Base-by-base conservation (phyloP, 2,888 invertebrate species). In the Acronicta leporina region DNA sequence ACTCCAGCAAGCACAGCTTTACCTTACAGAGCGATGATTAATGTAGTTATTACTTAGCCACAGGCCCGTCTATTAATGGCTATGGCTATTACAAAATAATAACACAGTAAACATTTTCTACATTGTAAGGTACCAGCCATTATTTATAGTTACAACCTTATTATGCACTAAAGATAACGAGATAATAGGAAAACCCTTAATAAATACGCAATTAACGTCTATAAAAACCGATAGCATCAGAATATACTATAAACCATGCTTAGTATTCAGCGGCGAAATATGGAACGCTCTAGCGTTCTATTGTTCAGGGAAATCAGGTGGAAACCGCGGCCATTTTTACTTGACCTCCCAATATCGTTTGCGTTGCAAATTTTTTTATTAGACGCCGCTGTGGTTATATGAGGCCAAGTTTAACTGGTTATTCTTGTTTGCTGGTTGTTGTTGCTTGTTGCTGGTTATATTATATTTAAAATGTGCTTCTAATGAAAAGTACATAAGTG, bases 271-370 rank as follows among this genome's bases (percentile, higher is more conserved):
- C 20, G 30, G 38, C 44, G 38, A 55, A 55, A 68, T 68, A 59
- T 57, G 54, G 40, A 48, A 56, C 51, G 25, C 11, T 52, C 15
- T 33, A 48, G 51, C 48, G 44, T 64, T n/a, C n/a, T n/a, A 55
- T 58, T 64, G 49, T 53, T 47, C 8, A 42, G 44, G 49, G 49
- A 52, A 64, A 64, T 68, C 60, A 53, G 65, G 43, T 57, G 27
- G 42, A 20, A 58, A 38, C 20, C 7, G 8, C 40, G 0, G 14
- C 59, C 47, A 68, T 42, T 73, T 15, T 53, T 20, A 20, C 5
- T 10, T 68, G 64, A 38, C 38, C 63, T 15, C 25, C 35, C 5
- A 44, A 45, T 57, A 52, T 44, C 11, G 41, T 15, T 45, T 20
- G 11, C 7, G 0, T 5, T 33, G 5, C 0, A 3, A 35, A n/a